Evolutionary conservation across 2,888 invertebrate species (phyloP), one percentile per base, ranked within the genome.

Genomic region (Nephrocerus scutellatus): DNA sequence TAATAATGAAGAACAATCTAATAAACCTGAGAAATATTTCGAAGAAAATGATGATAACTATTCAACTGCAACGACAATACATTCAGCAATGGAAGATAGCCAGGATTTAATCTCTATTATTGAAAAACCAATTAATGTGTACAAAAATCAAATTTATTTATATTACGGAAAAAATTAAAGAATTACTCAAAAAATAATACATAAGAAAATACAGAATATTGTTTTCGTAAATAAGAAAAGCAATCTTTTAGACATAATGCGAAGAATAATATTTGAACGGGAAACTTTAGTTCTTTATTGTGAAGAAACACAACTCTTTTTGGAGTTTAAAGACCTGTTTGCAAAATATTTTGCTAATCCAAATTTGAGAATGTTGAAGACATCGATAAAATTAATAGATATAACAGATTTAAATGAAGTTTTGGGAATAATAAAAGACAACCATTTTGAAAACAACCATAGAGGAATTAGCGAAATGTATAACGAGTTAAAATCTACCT

Each of bases 401-500:
- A 16, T 30, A 19, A 14, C 9, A n/a, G 31, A 31, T 31, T n/a
- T 20, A 20, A 19, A 31, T 9, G 12, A 31, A 41, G 21, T 36
- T 6, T 21, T 36, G n/a, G 21, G 21, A n/a, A 21, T 31, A 13
- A 40, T 35, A n/a, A 29, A 40, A 24, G 36, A 36, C 30, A 31
- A 49, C 44, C 35, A 50, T 42, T 5, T 49, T 41, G 20, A 39
- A 34, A 30, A 39, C 36, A 21, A 44, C 29, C 34, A 29, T 26
- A 15, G 30, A 6, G 34, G 30, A 28, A 39, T 35, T 9, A 29
- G 14, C 18, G 33, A 29, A 39, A 14, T 33, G 7, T 32, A 20
- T 24, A 9, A 12, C 5, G 40, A 40, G 29, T 9, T 40, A 24
- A 35, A 35, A 30, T 14, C 5, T 4, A 30, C 10, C 25, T 39